Percentiles rank a stretch among this genome's conserved stretches.
These are phyloP conservation scores for Chelidonichthys spinosus DNA, from an alignment of 2,797 vertebrate genomes.

Conservation along the genomic window DNA sequence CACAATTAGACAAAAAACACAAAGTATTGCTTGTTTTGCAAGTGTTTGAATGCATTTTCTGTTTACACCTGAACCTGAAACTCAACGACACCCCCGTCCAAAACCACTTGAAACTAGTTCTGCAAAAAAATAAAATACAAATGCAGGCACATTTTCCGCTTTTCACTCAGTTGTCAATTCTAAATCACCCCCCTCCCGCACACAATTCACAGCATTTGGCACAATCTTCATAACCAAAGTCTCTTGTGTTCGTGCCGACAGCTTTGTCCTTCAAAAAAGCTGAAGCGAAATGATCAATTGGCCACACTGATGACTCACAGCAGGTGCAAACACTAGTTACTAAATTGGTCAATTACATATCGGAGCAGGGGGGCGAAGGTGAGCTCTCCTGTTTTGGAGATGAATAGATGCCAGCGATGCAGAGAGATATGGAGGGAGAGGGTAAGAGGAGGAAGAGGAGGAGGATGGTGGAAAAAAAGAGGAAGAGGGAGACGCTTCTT, in stretches of 20 bases:
- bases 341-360: constrained; percentile 67
- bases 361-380: constrained; percentile 40
- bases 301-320: constrained; percentile 61
- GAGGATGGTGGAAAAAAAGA: neutral
- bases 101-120: constrained; percentile 46
- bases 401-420: constrained; percentile 26
- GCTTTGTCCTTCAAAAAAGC: constrained; percentile 45
- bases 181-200: constrained; percentile 31
- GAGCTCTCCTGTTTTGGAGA: constrained; percentile 51
- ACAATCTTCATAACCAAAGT: constrained; percentile 32
- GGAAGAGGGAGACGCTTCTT: constrained; percentile 10
- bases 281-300: constrained; percentile 53
- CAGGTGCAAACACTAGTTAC: constrained; percentile 71
- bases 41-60: neutral
- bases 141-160: constrained; percentile 21
- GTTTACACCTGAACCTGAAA: constrained; percentile 37
- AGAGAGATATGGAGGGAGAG: constrained; percentile 13
- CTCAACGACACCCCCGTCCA: constrained; percentile 24
- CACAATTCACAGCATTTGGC: constrained; percentile 55
- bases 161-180: constrained; percentile 40
- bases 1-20: neutral
- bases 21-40: constrained; percentile 5
- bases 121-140: neutral
- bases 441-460: constrained; percentile 24
- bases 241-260: constrained; percentile 43